Evolutionary conservation across 2,888 invertebrate species (phyloP), one percentile per base, ranked within the genome.

Genomic region (Nemoura dubitans): DNA sequence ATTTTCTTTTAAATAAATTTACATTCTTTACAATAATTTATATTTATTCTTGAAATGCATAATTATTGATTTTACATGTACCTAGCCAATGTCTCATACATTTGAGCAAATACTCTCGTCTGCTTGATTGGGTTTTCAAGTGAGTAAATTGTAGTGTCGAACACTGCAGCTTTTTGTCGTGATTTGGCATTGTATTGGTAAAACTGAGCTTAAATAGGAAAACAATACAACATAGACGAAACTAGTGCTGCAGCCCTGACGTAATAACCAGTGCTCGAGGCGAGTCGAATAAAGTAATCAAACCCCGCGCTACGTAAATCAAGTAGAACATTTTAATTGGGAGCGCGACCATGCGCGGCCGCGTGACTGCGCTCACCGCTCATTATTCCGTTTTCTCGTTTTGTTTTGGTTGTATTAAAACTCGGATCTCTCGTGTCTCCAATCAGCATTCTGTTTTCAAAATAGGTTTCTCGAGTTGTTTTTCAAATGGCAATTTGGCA

Each of bases 391-490:
- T 59, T 59, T 59, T 59, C 21, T 21, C 21, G 6, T 21, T 59
- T 59, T 21, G 1, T 1, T 59, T 59, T 59, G 59, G 59, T 59
- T 59, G 59, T 21, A 59, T 59, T 59, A 59, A 59, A 59, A 59
- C 14, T 59, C 59, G 21, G 59, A 10, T 59, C 21, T 59, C 59
- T 7, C 10, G 59, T 21, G 59, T 59, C 59, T 59, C 59, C 59
- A 59, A 59, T 59, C 59, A 59, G 59, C 59, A 59, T 59, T 59
- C 59, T 59, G 59, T 59, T 59, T 59, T 59, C 59, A 59, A 59
- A 59, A 59, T 59, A 21, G 59, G 59, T 59, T 59, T 59, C 59
- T 59, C 59, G 21, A 59, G 59, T 59, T 16, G 59, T 59, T 59
- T 59, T 59, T 59, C 16, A 59, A 59, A 59, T 59, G 59, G 59